These are phyloP conservation scores for Lethenteron reissneri DNA, from an alignment of 2,113 vertebrate species.

Conservation along the genomic window DNA sequence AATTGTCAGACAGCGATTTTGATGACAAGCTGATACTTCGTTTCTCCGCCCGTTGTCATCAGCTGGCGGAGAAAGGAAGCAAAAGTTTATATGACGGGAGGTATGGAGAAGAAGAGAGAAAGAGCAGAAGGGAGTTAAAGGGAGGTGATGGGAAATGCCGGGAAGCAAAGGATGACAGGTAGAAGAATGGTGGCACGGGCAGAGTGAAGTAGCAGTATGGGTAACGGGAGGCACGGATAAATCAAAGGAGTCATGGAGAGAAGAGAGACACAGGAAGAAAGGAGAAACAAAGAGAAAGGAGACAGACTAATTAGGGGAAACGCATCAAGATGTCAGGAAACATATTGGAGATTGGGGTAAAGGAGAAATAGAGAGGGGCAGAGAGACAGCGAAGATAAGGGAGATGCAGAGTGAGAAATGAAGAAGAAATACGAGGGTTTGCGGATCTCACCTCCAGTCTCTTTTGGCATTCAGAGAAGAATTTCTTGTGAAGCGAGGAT, in stretches of 20 bases:
- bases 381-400: background rate
- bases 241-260: background rate
- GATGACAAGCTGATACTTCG: too few species aligned
- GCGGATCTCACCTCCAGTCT: constrained; percentile 50
- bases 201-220: background rate
- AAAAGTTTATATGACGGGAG: too few species aligned
- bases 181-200: background rate
- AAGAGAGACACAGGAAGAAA: background rate
- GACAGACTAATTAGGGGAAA: background rate
- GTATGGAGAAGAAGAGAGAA: background rate
- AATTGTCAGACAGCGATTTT: too few species aligned
- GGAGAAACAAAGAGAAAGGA: background rate
- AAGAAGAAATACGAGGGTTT: background rate
- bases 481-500: constrained; percentile 92
- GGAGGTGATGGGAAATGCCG: background rate
- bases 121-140: background rate
- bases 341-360: background rate
- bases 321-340: background rate
- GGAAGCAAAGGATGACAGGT: background rate
- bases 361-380: background rate
- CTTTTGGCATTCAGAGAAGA: constrained; percentile 95
- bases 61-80: too few species aligned
- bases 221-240: background rate
- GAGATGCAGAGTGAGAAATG: background rate
- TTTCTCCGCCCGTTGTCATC: too few species aligned